Evolutionary conservation across 2,888 invertebrate species (phyloP).

Genomic region (Netelia melanura): DNA sequence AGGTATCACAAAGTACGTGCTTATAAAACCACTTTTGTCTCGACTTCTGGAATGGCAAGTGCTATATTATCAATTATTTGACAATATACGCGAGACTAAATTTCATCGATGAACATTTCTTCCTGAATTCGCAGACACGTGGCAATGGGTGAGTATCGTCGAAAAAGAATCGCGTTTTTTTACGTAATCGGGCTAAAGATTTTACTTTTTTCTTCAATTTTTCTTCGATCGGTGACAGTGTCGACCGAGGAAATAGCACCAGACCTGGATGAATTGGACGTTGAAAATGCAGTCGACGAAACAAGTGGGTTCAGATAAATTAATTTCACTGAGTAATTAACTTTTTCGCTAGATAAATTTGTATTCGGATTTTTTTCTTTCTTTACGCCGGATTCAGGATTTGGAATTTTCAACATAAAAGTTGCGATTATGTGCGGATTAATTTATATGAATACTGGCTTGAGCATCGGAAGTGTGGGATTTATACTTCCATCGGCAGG

Average conservation of each 20-base stretch:
- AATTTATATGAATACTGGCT: slow-evolving; percentile 93
- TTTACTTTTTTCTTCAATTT: not conserved
- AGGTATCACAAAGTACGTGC: too few relatives aligned
- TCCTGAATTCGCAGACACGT: not conserved
- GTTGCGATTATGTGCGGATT: slow-evolving; percentile 91
- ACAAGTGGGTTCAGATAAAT: slow-evolving; percentile 70
- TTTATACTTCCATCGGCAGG: slow-evolving; percentile 94
- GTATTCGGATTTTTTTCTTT: not conserved
- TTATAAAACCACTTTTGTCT: too few relatives aligned
- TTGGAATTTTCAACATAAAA: slow-evolving; percentile 93
- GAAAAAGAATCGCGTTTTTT: not conserved
- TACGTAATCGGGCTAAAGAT: not conserved
- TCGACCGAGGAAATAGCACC: slow-evolving; percentile 40
- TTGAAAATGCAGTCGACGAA: slow-evolving; percentile 76
- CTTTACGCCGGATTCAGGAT: slow-evolving; percentile 85
- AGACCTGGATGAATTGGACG: slow-evolving; percentile 72
- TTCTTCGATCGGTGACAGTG: not conserved
- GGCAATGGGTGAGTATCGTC: not conserved
- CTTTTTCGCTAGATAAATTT: not conserved
- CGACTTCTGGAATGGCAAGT: too few relatives aligned
- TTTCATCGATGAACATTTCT: not conserved
- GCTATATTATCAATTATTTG: not conserved
- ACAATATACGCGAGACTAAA: not conserved
- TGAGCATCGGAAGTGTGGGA: slow-evolving; percentile 92
- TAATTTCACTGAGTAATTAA: not conserved